Conservation (phyloP, 2,888 invertebrate species). For the Xanthorhoe designata region DNA sequence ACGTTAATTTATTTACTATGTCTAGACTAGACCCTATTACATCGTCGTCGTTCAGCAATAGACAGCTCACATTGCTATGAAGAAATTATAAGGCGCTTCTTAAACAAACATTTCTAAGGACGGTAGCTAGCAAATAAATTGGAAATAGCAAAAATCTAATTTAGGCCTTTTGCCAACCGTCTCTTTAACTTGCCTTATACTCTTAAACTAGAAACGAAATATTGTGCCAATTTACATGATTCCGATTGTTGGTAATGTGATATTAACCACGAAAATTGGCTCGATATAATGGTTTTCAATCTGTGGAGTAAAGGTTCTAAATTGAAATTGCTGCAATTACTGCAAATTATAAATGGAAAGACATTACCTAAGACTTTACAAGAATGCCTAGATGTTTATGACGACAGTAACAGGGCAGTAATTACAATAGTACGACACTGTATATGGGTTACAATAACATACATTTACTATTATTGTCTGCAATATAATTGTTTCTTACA, state of each 20-base stretch:
- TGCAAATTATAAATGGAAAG: not conserved
- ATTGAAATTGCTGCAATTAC: not conserved
- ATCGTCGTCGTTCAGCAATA: slow-evolving; percentile 36
- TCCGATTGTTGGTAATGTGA: not conserved
- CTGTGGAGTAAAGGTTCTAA: not conserved
- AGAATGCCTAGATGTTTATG: slow-evolving; percentile 12
- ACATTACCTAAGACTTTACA: too few relatives aligned
- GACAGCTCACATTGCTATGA: slow-evolving; percentile 5
- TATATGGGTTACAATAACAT: slow-evolving; percentile 49
- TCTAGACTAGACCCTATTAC: slow-evolving; percentile 47
- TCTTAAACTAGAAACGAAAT: not conserved
- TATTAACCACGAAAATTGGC: not conserved
- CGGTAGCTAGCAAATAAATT: not conserved
- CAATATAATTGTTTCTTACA: slow-evolving; percentile 47
- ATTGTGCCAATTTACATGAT: not conserved
- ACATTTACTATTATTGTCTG: slow-evolving; percentile 61
- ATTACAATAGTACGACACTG: slow-evolving; percentile 35
- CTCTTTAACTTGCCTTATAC: not conserved
- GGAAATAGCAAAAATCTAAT: not conserved
- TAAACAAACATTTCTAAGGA: not conserved
- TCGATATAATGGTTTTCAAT: not conserved
- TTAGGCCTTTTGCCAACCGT: not conserved
- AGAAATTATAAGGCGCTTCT: slow-evolving; percentile 6
- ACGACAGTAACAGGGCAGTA: slow-evolving; percentile 50
- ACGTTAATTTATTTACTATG: slow-evolving; percentile 52